Evolutionary conservation across 1,140 invertebrate species (phyloP).

Genomic region (Aphaenogaster ashmeadi): DNA sequence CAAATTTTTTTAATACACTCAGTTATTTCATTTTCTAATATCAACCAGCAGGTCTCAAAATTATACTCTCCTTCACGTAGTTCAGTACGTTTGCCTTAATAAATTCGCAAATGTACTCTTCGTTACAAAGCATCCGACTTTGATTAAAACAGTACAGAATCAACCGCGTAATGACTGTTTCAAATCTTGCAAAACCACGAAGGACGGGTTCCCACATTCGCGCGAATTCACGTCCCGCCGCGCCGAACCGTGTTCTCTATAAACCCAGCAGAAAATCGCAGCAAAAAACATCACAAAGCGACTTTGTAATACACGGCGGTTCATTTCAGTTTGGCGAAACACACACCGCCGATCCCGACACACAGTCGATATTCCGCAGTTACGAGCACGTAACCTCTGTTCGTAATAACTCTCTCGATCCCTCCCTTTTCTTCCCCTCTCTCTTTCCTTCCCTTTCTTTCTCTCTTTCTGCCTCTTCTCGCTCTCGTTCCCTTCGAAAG

Average conservation of each 20-base stretch:
- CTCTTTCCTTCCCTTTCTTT: not conserved
- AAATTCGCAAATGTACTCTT: conserved; percentile 8
- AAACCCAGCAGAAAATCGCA: conserved; percentile 37
- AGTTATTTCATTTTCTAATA: not conserved
- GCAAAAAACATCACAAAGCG: conserved; percentile 57
- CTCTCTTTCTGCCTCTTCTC: conserved; percentile 1
- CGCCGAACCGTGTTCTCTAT: conserved; percentile 33
- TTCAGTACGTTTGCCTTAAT: not conserved
- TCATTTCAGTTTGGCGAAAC: conserved; percentile 57
- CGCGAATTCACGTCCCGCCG: conserved; percentile 26
- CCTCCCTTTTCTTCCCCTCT: not conserved
- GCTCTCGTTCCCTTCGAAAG: conserved; percentile 46
- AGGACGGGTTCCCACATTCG: conserved; percentile 57
- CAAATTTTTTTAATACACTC: not conserved
- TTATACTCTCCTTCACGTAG: not conserved
- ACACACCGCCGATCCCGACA: conserved; percentile 37
- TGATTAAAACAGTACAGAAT: conserved; percentile 48
- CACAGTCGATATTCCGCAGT: conserved; percentile 62
- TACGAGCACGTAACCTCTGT: conserved; percentile 73
- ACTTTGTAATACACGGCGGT: conserved; percentile 60
- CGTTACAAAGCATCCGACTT: not conserved
- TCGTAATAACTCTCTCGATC: conserved; percentile 68
- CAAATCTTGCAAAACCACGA: conserved; percentile 49
- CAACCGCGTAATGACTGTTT: conserved; percentile 63
- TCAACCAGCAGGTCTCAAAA: not conserved